Evolutionary conservation across 2,888 invertebrate species (phyloP), one percentile per base, ranked within the genome.

Genomic region (Griposia aprilina): DNA sequence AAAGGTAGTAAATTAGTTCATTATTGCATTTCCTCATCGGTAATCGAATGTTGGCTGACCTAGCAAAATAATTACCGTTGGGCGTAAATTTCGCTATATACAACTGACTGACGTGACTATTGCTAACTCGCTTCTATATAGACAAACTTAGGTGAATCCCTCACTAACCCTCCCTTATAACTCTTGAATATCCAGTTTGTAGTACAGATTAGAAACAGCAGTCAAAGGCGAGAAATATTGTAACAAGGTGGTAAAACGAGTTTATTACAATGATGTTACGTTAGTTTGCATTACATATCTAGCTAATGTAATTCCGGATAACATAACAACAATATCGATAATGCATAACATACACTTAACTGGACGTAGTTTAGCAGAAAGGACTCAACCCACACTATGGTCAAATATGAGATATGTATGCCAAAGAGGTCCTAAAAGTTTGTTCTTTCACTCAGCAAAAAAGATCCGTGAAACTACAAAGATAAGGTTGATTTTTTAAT

Each of bases 11-110:
- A 50, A 62, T 26, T 50, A 52, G n/a, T 69, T 75, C 6, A 65
- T 36, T 66, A 41, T 62, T 83, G 30, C 65, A 83, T 83, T 80
- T 75, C 62, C 81, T 62, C 41, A 10, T 57, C 15, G 13, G 52
- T 55, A 59, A 73, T 73, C 30, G 57, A 80, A 59, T 57, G 52
- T 45, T 8, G 17, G 41, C 11, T 74, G 60, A 15, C 26, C 20
- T 60, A 59, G 62, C 81, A 62, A 68, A 73, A 69, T n/a, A 66
- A 23, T 7, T 63, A 73, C 78, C 78, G 75, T 78, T 72, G 6
- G 17, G 55, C 6, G 17, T 36, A 59, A 60, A 45, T 11, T 70
- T 66, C 5, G 45, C 57, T 60, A n/a, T 36, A 13, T 13, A 30
- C 11, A 59, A 62, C 26, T 20, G 41, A 50, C 41, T 60, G 17